These are phyloP conservation scores for Watsonalla cultraria DNA, from an alignment of 2,888 invertebrate genomes.

Conservation along the genomic window DNA sequence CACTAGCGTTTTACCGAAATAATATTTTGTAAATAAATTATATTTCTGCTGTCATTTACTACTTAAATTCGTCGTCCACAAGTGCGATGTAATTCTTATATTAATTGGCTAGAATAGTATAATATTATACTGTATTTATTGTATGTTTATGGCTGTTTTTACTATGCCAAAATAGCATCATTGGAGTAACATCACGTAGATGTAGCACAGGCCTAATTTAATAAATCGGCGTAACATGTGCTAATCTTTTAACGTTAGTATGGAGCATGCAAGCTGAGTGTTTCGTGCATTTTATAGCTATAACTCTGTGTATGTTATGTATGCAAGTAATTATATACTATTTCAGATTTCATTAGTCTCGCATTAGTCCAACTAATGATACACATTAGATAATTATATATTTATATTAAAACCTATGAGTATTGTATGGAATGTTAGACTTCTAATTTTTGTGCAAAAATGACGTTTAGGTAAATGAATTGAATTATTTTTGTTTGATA, in stretches of 20 bases:
- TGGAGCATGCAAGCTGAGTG: conserved; percentile 14
- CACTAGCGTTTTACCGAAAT: too few relatives aligned
- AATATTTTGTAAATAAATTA: too few relatives aligned
- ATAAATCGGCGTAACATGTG: not conserved
- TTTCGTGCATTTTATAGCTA: conserved; percentile 44
- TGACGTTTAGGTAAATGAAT: conserved; percentile 46
- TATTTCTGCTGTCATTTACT: too few relatives aligned
- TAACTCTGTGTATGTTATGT: conserved; percentile 28
- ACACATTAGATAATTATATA: conserved; percentile 39
- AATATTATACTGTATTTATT: too few relatives aligned
- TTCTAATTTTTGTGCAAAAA: conserved; percentile 57
- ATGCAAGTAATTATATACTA: conserved; percentile 36
- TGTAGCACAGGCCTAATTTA: not conserved
- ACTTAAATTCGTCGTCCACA: too few relatives aligned
- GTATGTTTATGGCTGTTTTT: too few relatives aligned
- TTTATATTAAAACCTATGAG: conserved; percentile 34
- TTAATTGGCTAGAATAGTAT: too few relatives aligned
- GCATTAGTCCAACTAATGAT: conserved; percentile 65
- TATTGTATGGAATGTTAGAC: conserved; percentile 57
- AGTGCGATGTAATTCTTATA: too few relatives aligned
- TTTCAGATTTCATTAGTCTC: conserved; percentile 41
- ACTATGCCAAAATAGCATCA: not conserved
- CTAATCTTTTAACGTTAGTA: too few relatives aligned
- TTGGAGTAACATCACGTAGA: not conserved
- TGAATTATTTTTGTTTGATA: conserved; percentile 37